phyloP scores from a whole-genome alignment of 2,113 vertebrate species.

The Proterorhinus semilunaris region DNA sequence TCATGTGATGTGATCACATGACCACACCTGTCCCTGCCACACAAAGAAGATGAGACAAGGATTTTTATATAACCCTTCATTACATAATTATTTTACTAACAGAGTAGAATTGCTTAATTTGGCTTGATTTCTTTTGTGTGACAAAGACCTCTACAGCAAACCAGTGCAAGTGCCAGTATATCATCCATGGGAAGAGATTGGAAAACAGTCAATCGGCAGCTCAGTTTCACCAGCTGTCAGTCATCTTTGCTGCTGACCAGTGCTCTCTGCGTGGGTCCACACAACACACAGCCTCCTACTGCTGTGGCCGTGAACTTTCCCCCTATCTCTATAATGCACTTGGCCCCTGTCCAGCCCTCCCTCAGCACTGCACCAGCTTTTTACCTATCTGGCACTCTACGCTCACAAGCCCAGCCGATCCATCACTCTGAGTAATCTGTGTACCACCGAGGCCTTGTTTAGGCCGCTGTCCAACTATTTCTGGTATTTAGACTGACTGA shows the following conservation, averaged over 20 bases:
- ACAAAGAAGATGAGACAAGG: no score
- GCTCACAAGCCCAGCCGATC: slow-evolving; percentile 60
- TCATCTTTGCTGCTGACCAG: slow-evolving; percentile 46
- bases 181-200: no score
- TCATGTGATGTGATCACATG: no score
- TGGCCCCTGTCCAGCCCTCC: slow-evolving; percentile 66
- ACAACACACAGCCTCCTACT: slow-evolving; percentile 36
- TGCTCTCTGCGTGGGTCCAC: slow-evolving; percentile 30
- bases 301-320: slow-evolving; percentile 69
- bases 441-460: slow-evolving; percentile 37
- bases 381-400: slow-evolving; percentile 47
- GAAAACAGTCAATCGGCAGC: slow-evolving; percentile 46
- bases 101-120: neutral
- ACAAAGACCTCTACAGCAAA: no score
- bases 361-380: slow-evolving; percentile 48
- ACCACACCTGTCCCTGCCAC: no score
- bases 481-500: slow-evolving; percentile 77
- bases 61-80: no score
- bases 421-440: slow-evolving; percentile 59
- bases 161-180: no score
- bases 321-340: slow-evolving; percentile 57
- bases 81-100: neutral
- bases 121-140: no score
- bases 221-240: slow-evolving; percentile 47
- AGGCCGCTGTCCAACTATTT: slow-evolving; percentile 68